Evolutionary conservation across 2,888 invertebrate species (phyloP), one percentile per base, ranked within the genome.

Genomic region (Merodon equestris): DNA sequence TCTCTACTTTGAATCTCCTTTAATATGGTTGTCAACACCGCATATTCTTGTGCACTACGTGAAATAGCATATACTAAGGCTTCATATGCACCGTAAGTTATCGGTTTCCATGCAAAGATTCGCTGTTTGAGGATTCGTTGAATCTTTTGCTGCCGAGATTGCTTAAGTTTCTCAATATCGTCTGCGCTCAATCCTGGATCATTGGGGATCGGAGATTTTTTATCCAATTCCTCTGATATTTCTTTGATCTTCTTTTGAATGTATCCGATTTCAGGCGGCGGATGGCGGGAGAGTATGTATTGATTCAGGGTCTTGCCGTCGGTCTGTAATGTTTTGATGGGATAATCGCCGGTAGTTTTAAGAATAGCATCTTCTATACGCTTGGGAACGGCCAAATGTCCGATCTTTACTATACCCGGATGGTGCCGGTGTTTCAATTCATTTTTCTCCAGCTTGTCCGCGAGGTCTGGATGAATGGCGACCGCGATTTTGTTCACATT

Each of bases 21-120:
- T 44, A 97, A 91, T 56, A 97, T 92, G 84, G 91, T 92, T 40
- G 90, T 85, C 40, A 96, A 85, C 1, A 93, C 91, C 0, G 94
- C 93, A 89, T 95, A 97, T 83, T 97, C 96, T 0, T 92, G 91
- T 0, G 94, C 91, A 40, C 93, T 91, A 86, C 96, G 90, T 0
- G 90, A 90, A 79, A 94, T 87, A 60, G 96, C 90, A 89, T 97
- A 97, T 12, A 93, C 91, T 12, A 94, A 86, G 15, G 92, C 90
- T 13, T 91, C 93, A 9, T 92, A 89, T 47, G 90, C 88, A 82
- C 94, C 92, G 83, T 94, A 97, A 0, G 91, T 89, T 18, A 95
- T 90, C 13, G 94, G 92, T 50, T 92, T 91, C 96, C 96, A 96
- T 53, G 93, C 90, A 85, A 94, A 94, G 0, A 93, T 88, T 70